Evolutionary conservation across 1,140 invertebrate genomes (phyloP), one percentile per base, ranked within the genome.

Genomic region (Penaeus japonicus): DNA sequence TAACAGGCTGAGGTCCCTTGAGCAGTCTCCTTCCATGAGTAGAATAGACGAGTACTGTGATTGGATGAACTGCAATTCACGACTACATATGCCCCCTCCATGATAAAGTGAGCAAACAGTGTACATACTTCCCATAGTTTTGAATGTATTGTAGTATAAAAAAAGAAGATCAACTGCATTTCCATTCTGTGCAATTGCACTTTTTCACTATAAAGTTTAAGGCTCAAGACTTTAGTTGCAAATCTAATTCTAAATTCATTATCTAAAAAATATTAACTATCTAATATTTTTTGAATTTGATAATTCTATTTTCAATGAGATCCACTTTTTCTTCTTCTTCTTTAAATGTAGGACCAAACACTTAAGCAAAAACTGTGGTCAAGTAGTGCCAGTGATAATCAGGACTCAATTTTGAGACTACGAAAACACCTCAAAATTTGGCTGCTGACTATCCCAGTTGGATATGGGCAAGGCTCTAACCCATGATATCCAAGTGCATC

Each of bases 91-190:
- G 55, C 62, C 86, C 78, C 80, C 86, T 81, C 86, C 86, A 88
- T 88, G 86, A 83, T 88, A 73, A 82, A 88, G 70, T 88, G 86
- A 88, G 86, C 86, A 83, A 87, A 85, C 53, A 77, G 39, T 84
- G 32, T 57, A 82, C 32, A 85, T 78, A 24, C 78, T 57, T 65
- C 84, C 59, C 54, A 30, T 55, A 27, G 24, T 24, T 47, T 53
- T 79, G 54, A 53, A 79, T 79, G 54, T 79, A 79, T 47, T 24
- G 39, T 53, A 53, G 54, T 79, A 47, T 47, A 79, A 20, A 35
- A 53, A 84, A 54, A 75, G 55, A 32, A 75, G 53, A 85, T 30
- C 53, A 73, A 75, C 32, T 65, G 75, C 30, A 75, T 54, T 73
- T 70, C 54, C 47, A 53, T 22, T 35, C 24, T 83, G 80, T 83